A percentile compares a stretch with the other conserved stretches of the same genome.
Conservation (phyloP, 2,888 invertebrate genomes). For the Biston betularia region DNA sequence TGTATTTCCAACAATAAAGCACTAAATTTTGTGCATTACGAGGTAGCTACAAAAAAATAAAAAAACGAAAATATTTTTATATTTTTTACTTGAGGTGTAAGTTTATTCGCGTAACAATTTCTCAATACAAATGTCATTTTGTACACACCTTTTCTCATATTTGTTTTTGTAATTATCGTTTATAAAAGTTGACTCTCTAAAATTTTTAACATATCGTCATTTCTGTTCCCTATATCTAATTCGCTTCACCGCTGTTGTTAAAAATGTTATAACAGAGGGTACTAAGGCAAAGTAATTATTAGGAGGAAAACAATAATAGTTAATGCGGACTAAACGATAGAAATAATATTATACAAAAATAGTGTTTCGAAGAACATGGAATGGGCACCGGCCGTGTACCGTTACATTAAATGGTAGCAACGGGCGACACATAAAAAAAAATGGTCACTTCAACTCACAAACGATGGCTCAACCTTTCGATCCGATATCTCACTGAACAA, state of each 20-base stretch:
- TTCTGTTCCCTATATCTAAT: constrained; percentile 85
- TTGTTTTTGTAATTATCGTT: constrained; percentile 82
- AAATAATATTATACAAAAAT: constrained; percentile 75
- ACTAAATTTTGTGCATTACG: no score
- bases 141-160: constrained; percentile 84
- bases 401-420: neutral
- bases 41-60: constrained; percentile 59
- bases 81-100: constrained; percentile 86
- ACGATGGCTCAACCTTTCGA: neutral
- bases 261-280: constrained; percentile 75
- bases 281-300: constrained; percentile 80
- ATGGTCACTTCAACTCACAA: constrained; percentile 38
- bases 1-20: no score
- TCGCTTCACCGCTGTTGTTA: constrained; percentile 80
- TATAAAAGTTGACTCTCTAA: constrained; percentile 86
- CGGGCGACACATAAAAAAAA: neutral
- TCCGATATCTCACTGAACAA: neutral
- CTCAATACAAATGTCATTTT: constrained; percentile 86
- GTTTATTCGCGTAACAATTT: constrained; percentile 87
- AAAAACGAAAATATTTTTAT: constrained; percentile 73
- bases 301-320: constrained; percentile 72
- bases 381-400: constrained; percentile 73
- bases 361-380: constrained; percentile 76
- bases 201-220: constrained; percentile 84
- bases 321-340: constrained; percentile 72